These are phyloP conservation scores for Pomatorhinus ruficollis DNA, from an alignment of 2,113 vertebrate genomes.

Conservation along the genomic window DNA sequence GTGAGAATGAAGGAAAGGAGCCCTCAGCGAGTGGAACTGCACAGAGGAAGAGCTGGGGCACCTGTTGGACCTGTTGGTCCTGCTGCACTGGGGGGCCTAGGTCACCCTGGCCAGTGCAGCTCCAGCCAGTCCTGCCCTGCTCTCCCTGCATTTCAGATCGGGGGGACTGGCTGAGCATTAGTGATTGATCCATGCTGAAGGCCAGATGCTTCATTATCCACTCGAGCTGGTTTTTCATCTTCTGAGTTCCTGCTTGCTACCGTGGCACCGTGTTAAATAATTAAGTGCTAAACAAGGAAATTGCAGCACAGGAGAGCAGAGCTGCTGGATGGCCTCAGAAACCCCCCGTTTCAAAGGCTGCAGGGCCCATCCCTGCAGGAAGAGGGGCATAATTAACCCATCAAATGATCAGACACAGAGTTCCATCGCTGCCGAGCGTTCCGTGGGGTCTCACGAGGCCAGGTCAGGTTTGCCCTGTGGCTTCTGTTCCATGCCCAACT, in stretches of 20 bases:
- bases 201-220: constrained; percentile 45
- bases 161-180: background rate
- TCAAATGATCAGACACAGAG: background rate
- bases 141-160: background rate
- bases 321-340: background rate
- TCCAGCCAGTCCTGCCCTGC: accelerated
- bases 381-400: constrained; percentile 39
- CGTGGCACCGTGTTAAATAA: background rate
- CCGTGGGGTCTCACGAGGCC: background rate
- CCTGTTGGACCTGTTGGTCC: background rate
- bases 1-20: background rate
- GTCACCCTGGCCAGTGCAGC: background rate
- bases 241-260: background rate
- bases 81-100: background rate
- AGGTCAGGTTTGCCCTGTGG: background rate
- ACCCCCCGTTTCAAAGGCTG: background rate
- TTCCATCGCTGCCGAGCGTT: background rate
- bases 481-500: accelerated
- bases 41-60: background rate
- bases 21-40: background rate
- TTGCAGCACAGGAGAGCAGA: background rate
- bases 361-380: background rate
- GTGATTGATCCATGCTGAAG: background rate
- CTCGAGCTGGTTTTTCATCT: background rate
- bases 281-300: background rate